A percentile compares a stretch with the other conserved stretches of the same genome.
phyloP scores from a whole-genome alignment of 2,797 vertebrate species.

The Peromyscus nudipes region DNA sequence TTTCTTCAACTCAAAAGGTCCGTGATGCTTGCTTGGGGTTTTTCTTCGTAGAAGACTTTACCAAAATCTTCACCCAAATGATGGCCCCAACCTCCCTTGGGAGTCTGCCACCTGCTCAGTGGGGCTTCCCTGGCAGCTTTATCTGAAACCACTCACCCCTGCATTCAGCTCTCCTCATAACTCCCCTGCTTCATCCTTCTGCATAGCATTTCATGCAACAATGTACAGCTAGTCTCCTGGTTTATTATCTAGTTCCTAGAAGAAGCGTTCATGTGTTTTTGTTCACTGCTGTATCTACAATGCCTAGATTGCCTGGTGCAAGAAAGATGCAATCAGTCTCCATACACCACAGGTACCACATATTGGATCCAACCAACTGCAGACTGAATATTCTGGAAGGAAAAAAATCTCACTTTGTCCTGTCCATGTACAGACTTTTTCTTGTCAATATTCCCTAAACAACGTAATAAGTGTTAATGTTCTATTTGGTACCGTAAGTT shows the following conservation, averaged over 20 bases:
- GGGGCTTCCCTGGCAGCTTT: neutral
- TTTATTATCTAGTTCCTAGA: neutral
- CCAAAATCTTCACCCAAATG: neutral
- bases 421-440: neutral
- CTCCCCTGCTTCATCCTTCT: neutral
- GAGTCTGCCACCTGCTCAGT: neutral
- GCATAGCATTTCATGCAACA: neutral
- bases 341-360: neutral
- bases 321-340: neutral
- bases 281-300: neutral
- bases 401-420: neutral
- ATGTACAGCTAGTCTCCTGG: neutral
- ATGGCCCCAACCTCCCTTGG: neutral
- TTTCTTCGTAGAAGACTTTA: neutral
- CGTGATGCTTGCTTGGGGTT: neutral
- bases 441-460: neutral
- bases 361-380: neutral
- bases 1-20: neutral
- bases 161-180: neutral
- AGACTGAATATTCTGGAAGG: neutral
- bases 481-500: neutral
- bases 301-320: too few relatives aligned
- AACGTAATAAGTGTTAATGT: neutral
- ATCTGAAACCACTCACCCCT: neutral
- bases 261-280: neutral